phyloP scores from a whole-genome alignment of 2,888 invertebrate species.

The Trilocha varians region DNA sequence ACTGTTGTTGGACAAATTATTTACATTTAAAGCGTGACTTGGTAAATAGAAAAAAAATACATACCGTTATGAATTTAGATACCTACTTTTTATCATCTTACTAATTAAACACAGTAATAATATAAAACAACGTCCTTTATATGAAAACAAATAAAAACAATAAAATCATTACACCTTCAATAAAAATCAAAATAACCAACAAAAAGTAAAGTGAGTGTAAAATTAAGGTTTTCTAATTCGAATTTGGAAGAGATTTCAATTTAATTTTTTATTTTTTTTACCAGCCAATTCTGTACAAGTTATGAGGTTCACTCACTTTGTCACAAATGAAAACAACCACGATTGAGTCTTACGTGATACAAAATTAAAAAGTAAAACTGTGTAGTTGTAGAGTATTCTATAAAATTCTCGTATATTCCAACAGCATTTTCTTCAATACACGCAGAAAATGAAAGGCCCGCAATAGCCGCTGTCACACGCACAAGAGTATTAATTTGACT shows the following conservation, averaged over 20 bases:
- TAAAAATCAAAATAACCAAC: slow-evolving; percentile 1
- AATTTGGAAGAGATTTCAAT: slow-evolving; percentile 5
- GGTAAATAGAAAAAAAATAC: too few relatives aligned
- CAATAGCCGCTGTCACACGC: slow-evolving; percentile 99
- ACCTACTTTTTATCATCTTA: too few relatives aligned
- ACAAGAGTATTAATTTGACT: slow-evolving; percentile 90
- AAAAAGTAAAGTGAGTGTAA: slow-evolving; percentile 9
- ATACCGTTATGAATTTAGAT: too few relatives aligned
- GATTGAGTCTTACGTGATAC: not conserved
- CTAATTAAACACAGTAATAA: too few relatives aligned
- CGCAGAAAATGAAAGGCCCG: slow-evolving; percentile 78
- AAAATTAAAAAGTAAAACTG: not conserved
- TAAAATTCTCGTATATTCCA: slow-evolving; percentile 7
- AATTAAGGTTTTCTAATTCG: not conserved
- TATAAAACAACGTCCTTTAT: not conserved
- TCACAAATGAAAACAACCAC: slow-evolving; percentile 1
- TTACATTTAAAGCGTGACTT: too few relatives aligned
- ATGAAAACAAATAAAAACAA: slow-evolving; percentile 3
- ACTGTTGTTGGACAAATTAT: too few relatives aligned
- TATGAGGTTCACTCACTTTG: slow-evolving; percentile 13
- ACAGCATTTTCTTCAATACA: slow-evolving; percentile 18
- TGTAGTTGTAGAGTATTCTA: not conserved
- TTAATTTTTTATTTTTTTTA: not conserved
- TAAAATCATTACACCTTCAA: slow-evolving; percentile 3
- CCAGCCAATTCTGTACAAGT: slow-evolving; percentile 17